Base-by-base conservation (phyloP, 2,113 vertebrate genomes). In the Hippocampus mohnikei region DNA sequence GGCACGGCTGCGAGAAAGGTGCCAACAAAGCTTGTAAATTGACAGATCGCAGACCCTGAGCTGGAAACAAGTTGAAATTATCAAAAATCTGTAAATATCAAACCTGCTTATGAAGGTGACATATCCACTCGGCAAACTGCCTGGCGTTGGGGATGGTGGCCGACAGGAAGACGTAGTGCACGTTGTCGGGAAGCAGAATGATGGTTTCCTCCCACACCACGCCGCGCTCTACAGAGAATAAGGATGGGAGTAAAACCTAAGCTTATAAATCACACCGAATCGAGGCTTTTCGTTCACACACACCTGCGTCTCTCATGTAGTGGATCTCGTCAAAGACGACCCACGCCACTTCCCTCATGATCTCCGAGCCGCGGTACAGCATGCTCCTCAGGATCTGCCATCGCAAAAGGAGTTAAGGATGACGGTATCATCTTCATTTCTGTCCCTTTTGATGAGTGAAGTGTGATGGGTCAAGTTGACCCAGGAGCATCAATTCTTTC, bases 191-290 rank as follows among this genome's bases (percentile, higher is more conserved):
- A 71, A 99, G 95, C 72, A 99, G 93, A 86, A 99, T 99, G 88
- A 99, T 99, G 10, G 97, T 99, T 86, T 99, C 97, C 84, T 99
- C 97, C 97, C 97, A 99, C 18, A 99, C 97, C 1, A 99, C 97
- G 25, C 97, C 97, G 77, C 97, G 95, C 81, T 99, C 97, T 77
- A 66, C 33, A 78, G 8, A 73, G 6, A 53, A 20, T 61, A 2
- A 20, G 67, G 20, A 7, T 7, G 7, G 8, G 68, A 1, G 0
- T 27, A 7, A 60, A 58, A 21, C 48, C 2, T 12, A 55, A 59
- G 33, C 55, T 12, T 74, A 48, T 21, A 50, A 76, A 46, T 23
- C 11, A 37, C 29, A 67, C 20, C 16, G 18, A 29, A 8, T 48
- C 2, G 27, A 27, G 8, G 41, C 7, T 10, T 8, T 59, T 61